Evolutionary conservation across 2,113 vertebrate species (phyloP), one percentile per base, ranked within the genome.

Genomic region (Ellobius talpinus): DNA sequence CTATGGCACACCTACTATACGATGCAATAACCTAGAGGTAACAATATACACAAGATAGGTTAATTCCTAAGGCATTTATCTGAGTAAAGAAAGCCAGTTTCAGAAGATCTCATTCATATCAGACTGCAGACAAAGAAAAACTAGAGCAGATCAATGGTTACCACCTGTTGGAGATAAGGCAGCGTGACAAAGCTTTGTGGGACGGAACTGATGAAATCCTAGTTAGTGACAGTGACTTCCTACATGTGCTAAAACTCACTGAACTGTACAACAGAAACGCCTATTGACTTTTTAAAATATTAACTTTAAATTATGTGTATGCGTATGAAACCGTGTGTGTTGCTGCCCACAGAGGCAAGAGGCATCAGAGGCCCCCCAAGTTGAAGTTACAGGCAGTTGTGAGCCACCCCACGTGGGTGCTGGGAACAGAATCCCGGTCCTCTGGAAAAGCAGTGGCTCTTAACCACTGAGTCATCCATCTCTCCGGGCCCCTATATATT

Each of bases 41-140:
- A 87, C 19, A 94, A 91, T 33, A 90, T 45, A 92, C 31, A 66
- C 24, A 42, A 89, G 33, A 47, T 23, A 19, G 31, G 50, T 93
- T 8, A 72, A 72, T 88, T 12, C 61, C 50, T 92, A 91, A 85
- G 58, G 58, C 33, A 92, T 79, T 76, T 77, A 39, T 47, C 88
- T 90, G 45, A 81, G 33, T 70, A 81, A 95, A 95, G 82, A 78
- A 84, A 76, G 14, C 39, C 29, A 16, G 89, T 42, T 68, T 93
- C 58, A 93, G 92, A 92, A 86, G 14, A 17, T 73, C 73, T 89
- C 66, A 92, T 85, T 93, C 78, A 61, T 74, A 72, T 19, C 13
- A 87, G 76, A 45, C 0, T 68, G n/a, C 26, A 47, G 17, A 86
- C 95, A 92, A 94, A 70, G 95, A 33, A 94, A 94, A 92, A 91